Conservation (phyloP, 2,797 vertebrate genomes). For the Alauda arvensis region DNA sequence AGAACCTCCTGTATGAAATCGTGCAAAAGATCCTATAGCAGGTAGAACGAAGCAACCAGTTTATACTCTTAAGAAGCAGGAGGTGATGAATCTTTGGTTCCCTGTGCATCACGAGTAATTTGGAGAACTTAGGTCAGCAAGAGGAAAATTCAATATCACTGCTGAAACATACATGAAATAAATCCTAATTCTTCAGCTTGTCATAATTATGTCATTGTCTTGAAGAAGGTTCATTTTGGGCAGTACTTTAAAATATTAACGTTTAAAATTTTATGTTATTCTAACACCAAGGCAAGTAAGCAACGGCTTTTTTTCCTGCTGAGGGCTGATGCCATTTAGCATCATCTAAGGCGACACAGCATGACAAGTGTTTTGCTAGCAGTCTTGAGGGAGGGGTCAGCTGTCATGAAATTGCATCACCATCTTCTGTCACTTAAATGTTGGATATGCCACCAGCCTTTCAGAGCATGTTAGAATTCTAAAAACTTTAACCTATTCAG, state of each 20-base stretch:
- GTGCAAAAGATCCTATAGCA: background rate
- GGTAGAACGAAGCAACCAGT: background rate
- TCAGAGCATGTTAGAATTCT: background rate
- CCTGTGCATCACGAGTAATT: background rate
- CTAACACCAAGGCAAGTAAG: background rate
- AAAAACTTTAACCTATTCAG: background rate
- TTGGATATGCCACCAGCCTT: background rate
- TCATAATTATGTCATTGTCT: background rate
- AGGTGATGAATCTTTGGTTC: background rate
- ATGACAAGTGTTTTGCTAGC: background rate
- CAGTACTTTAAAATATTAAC: background rate
- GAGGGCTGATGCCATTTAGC: background rate
- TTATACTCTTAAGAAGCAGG: background rate
- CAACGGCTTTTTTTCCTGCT: background rate
- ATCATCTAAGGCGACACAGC: background rate
- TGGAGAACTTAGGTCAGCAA: background rate
- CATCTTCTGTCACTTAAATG: background rate
- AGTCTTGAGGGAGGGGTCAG: background rate
- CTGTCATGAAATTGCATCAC: background rate
- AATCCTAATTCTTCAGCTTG: background rate
- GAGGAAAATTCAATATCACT: background rate
- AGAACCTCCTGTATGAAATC: background rate
- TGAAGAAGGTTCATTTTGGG: background rate
- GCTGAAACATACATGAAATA: background rate
- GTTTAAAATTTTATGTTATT: background rate